phyloP scores from a whole-genome alignment of 2,888 invertebrate genomes.

The Amphipoea oculea region DNA sequence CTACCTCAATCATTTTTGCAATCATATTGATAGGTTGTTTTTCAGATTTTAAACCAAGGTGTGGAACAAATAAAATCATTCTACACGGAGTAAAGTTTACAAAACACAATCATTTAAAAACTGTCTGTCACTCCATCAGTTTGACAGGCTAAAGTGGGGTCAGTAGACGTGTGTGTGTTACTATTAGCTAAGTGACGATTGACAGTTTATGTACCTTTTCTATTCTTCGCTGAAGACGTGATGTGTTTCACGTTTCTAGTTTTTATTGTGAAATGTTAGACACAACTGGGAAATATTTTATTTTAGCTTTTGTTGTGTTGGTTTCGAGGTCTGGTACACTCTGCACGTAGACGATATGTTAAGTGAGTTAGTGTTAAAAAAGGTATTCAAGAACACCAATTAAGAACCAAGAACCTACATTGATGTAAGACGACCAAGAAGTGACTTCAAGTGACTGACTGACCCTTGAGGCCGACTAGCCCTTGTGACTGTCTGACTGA shows the following conservation, averaged over 20 bases:
- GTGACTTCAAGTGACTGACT: background rate
- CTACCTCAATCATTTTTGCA: background rate
- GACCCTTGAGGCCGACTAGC: background rate
- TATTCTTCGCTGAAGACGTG: slow-evolving; percentile 24
- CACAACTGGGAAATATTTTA: background rate
- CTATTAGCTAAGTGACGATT: slow-evolving; percentile 46
- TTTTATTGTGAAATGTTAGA: slow-evolving; percentile 4
- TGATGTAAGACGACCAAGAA: background rate
- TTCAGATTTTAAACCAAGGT: background rate
- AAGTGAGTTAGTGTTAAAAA: background rate
- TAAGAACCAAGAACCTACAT: background rate
- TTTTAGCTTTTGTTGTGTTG: background rate
- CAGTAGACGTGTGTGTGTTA: slow-evolving; percentile 9
- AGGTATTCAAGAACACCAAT: background rate
- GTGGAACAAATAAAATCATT: slow-evolving; percentile 13
- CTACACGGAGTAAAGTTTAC: background rate
- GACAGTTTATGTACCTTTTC: slow-evolving; percentile 31
- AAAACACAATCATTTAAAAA: slow-evolving; percentile 22
- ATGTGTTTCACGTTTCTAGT: slow-evolving; percentile 3
- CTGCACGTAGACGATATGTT: background rate
- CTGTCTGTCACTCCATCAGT: slow-evolving; percentile 28
- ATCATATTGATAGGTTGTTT: background rate
- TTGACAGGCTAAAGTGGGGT: slow-evolving; percentile 30
- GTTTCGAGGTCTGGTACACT: background rate
- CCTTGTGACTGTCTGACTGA: no score